These are phyloP conservation scores for Lochmaea crataegi DNA, from an alignment of 2,888 invertebrate genomes.

Conservation along the genomic window DNA sequence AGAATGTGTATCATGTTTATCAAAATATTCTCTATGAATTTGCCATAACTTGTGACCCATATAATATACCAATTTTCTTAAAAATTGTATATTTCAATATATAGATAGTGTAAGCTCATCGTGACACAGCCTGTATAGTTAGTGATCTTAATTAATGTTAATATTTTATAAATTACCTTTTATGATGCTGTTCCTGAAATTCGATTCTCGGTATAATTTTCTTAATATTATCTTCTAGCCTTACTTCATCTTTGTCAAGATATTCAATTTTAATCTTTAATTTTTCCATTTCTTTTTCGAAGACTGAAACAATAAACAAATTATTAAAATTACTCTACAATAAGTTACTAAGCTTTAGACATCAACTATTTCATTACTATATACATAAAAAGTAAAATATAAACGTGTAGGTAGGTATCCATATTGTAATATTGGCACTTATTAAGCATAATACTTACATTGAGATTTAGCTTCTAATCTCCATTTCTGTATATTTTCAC, in stretches of 20 bases:
- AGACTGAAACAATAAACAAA: constrained; percentile 35
- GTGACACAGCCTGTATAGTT: too few relatives aligned
- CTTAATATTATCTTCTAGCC: constrained; percentile 31
- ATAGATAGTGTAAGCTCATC: too few relatives aligned
- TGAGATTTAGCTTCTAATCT: constrained; percentile 31
- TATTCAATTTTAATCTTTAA: constrained; percentile 29
- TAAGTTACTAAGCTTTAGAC: background rate
- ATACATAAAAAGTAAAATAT: too few relatives aligned
- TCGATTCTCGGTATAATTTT: constrained; percentile 28
- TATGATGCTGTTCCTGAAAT: constrained; percentile 26
- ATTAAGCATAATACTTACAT: constrained; percentile 30
- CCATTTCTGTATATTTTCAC: constrained; percentile 38
- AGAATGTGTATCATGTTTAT: too few relatives aligned
- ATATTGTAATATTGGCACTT: background rate
- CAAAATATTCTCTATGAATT: too few relatives aligned
- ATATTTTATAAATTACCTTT: constrained; percentile 23
- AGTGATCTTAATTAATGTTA: too few relatives aligned
- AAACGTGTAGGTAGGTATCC: too few relatives aligned
- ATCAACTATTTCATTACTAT: too few relatives aligned
- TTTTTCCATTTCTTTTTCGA: constrained; percentile 34
- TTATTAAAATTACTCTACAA: constrained; percentile 6
- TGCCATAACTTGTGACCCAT: too few relatives aligned
- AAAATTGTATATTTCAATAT: too few relatives aligned
- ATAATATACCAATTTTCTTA: too few relatives aligned
- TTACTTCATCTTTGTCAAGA: constrained; percentile 30